Base-by-base conservation (phyloP, 2,888 invertebrate genomes). In the Drosophila crucigera region DNA sequence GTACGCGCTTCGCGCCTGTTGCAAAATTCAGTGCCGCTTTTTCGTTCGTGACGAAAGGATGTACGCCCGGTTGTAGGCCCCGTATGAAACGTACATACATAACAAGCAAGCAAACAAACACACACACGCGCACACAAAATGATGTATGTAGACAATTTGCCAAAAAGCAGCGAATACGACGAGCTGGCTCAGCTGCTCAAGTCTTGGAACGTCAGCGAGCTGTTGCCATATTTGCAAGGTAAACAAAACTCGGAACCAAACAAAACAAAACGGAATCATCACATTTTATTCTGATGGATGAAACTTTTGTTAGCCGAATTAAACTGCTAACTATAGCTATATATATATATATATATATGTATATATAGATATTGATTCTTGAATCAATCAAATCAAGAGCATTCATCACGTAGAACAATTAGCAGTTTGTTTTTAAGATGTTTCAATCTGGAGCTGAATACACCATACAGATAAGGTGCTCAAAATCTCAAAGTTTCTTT, bases 31-130 rank as follows among this genome's bases (percentile, higher is more conserved):
- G 87, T 89, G 71, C 74, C 71, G 84, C 76, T 65, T 73, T 78
- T 76, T 87, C 78, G 75, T 82, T 89, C 89, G 91, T 83, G 80
- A 84, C 73, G 91, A 84, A 85, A 91, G 90, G 90, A 91, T 89
- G 89, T 88, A 91, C 90, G 78, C 67, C 69, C 80, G 89, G 71
- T 80, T 78, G 69, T 80, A 75, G 83, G 39, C 43, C 43, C 47
- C 68, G 73, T 69, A 81, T 73, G 82, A 61, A 78, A 68, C 47
- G 39, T 54, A 67, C 61, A 79, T 53, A 61, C 56, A 39, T 22
- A 50, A 50, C 30, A 14, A 39, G 61, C 49, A 37, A 25, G 50
- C 41, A 28, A 19, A 43, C 60, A 50, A 4, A n/a, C 52, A 58
- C 37, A 39, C 6, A 28, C 39, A 37, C 50, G 11, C 28, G 1